Percentiles rank a stretch among this genome's conserved stretches.
Conservation (phyloP, 1,140 invertebrate species). For the Achroia grisella region DNA sequence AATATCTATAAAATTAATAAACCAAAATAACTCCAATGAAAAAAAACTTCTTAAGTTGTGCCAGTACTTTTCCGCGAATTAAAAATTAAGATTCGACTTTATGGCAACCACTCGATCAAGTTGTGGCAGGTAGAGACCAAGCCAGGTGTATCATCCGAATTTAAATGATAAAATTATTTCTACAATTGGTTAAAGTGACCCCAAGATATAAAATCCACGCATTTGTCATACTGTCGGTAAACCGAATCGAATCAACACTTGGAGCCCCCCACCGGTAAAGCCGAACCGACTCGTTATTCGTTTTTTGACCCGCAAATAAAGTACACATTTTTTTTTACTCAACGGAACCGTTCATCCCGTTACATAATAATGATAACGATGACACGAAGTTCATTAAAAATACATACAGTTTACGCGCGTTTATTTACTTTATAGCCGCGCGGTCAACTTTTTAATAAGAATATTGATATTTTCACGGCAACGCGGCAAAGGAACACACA, state of each 20-base stretch:
- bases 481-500: conserved; percentile 6
- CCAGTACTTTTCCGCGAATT: no score
- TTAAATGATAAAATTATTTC: no score
- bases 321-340: neutral
- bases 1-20: no score
- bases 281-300: conserved; percentile 11
- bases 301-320: conserved; percentile 24
- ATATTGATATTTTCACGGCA: neutral
- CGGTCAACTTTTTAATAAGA: neutral
- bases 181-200: conserved; percentile 3
- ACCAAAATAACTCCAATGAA: no score
- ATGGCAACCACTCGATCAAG: no score
- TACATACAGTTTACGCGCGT: conserved; percentile 1
- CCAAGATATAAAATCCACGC: neutral
- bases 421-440: neutral
- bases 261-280: no score
- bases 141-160: no score
- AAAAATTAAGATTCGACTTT: no score
- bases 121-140: no score
- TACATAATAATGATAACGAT: conserved; percentile 19
- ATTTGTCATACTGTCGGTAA: conserved; percentile 9
- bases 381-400: conserved; percentile 19
- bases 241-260: conserved; percentile 10
- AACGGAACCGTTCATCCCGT: conserved; percentile 16
- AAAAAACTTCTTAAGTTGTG: no score